A percentile compares a stretch with the other conserved stretches of the same genome.
These are phyloP conservation scores for Zhengitettix transpicula DNA, from an alignment of 2,888 invertebrate species.

Conservation along the genomic window DNA sequence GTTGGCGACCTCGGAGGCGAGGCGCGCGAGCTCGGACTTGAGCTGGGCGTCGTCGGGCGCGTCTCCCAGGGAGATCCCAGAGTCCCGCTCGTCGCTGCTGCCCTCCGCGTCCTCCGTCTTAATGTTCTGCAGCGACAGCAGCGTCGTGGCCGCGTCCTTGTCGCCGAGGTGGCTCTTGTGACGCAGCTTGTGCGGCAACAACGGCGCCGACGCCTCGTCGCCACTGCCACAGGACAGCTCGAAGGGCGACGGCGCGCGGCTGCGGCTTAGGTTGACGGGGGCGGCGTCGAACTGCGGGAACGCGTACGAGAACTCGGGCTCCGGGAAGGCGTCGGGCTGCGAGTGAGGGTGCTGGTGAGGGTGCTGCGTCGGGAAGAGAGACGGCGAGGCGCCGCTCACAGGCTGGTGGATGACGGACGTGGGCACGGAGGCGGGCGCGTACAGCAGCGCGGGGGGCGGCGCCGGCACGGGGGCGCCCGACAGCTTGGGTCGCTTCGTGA, in stretches of 20 bases:
- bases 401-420: constrained; percentile 45
- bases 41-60: constrained; percentile 36
- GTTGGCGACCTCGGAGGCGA: constrained; percentile 81
- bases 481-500: constrained; percentile 53
- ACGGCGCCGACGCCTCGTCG: constrained; percentile 48
- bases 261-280: constrained; percentile 27
- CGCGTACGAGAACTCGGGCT: constrained; percentile 23
- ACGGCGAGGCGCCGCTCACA: constrained; percentile 23
- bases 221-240: constrained; percentile 62
- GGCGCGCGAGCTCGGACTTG: constrained; percentile 68
- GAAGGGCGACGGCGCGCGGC: constrained; percentile 52
- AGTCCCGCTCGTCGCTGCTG: constrained; percentile 78
- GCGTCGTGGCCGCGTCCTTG: constrained; percentile 63
- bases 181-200: constrained; percentile 75
- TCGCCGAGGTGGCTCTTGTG: constrained; percentile 84
- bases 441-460: constrained; percentile 32
- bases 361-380: constrained; percentile 6
- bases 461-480: constrained; percentile 15
- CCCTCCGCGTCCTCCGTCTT: constrained; percentile 82
- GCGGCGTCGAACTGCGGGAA: background rate
- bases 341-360: constrained; percentile 15
- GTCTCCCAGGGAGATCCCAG: constrained; percentile 64
- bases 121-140: constrained; percentile 68
- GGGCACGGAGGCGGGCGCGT: constrained; percentile 29
- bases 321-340: constrained; percentile 31